Evolutionary conservation across 2,113 vertebrate genomes (phyloP).

Genomic region (Leuciscus idus): DNA sequence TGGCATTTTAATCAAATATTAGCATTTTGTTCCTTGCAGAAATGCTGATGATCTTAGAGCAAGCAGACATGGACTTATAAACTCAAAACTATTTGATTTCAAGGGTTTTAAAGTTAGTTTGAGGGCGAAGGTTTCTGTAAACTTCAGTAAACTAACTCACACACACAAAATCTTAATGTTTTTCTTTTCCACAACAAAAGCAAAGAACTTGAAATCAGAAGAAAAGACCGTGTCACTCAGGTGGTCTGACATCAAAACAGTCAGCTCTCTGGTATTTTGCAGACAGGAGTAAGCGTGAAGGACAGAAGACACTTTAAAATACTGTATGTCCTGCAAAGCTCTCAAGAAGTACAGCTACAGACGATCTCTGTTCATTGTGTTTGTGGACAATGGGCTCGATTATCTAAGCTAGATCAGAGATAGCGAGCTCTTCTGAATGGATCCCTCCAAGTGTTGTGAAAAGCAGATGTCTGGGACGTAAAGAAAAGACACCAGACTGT

Average conservation of each 20-base stretch:
- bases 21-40: too few relatives aligned
- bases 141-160: too few relatives aligned
- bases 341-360: not conserved
- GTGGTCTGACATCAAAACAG: not conserved
- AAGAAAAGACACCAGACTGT: not conserved
- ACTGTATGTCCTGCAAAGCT: not conserved
- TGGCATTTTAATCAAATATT: too few relatives aligned
- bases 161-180: too few relatives aligned
- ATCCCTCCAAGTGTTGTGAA: not conserved
- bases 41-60: too few relatives aligned
- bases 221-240: not conserved
- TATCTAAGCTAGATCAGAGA: constrained; percentile 24
- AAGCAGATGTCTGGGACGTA: not conserved
- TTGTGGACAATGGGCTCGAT: not conserved
- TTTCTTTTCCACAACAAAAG: not conserved
- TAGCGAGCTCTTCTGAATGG: not conserved
- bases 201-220: not conserved
- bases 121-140: too few relatives aligned
- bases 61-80: too few relatives aligned
- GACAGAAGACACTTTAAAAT: not conserved
- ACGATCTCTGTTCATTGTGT: not conserved
- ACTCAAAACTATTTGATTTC: not conserved
- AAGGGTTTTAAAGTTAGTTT: not conserved
- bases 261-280: not conserved
- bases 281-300: not conserved